Conservation (phyloP, 1,140 invertebrate genomes). For the Drosophila pallidifrons region DNA sequence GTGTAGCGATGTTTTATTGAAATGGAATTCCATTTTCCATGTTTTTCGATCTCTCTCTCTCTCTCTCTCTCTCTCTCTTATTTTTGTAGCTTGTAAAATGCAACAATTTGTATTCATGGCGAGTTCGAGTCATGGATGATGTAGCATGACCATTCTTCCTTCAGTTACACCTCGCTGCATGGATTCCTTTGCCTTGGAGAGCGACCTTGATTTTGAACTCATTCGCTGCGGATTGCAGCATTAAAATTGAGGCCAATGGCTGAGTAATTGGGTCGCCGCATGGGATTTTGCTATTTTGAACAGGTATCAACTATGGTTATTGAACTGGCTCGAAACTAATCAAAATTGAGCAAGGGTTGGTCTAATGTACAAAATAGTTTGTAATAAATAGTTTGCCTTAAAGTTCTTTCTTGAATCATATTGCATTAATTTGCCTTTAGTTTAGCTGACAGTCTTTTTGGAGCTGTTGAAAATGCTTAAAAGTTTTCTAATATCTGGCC, state of each 20-base stretch:
- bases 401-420: too few relatives aligned
- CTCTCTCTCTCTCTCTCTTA: neutral
- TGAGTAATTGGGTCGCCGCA: slow-evolving; percentile 24
- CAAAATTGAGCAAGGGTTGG: slow-evolving; percentile 1
- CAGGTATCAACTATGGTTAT: slow-evolving; percentile 30
- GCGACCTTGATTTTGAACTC: slow-evolving; percentile 81
- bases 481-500: too few relatives aligned
- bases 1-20: slow-evolving; percentile 57
- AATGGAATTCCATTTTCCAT: slow-evolving; percentile 66
- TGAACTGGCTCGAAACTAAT: slow-evolving; percentile 8
- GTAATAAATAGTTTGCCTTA: neutral
- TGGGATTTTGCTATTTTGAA: slow-evolving; percentile 6
- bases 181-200: neutral
- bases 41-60: neutral
- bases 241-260: slow-evolving; percentile 69
- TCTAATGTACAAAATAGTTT: neutral
- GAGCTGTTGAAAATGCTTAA: too few relatives aligned
- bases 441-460: too few relatives aligned
- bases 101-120: slow-evolving; percentile 80
- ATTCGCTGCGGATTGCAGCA: slow-evolving; percentile 64
- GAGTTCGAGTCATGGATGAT: slow-evolving; percentile 63
- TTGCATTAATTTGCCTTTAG: too few relatives aligned
- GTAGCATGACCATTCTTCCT: slow-evolving; percentile 58
- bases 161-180: neutral
- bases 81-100: slow-evolving; percentile 51